Percentiles rank a stretch among this genome's conserved stretches.
Conservation (phyloP, 2,113 vertebrate genomes). For the Zosterops hypoxanthus region DNA sequence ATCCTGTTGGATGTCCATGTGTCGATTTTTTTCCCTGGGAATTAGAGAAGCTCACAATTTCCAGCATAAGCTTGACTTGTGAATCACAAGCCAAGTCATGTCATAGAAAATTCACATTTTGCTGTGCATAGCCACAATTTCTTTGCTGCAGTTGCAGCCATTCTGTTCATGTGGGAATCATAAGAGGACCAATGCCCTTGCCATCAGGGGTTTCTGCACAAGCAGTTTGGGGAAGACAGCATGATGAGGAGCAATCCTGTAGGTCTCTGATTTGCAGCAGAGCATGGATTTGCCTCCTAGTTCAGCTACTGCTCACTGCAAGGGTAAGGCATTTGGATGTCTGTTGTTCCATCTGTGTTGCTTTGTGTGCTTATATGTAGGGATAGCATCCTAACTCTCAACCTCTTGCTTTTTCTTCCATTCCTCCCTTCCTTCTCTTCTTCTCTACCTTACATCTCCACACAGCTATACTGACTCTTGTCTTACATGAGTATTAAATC, state of each 20-base stretch:
- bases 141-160: neutral
- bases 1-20: fast-evolving
- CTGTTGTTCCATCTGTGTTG: neutral
- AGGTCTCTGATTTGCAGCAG: neutral
- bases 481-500: neutral
- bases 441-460: neutral
- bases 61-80: neutral
- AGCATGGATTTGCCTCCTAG: neutral
- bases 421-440: neutral
- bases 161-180: neutral
- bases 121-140: neutral
- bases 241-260: fast-evolving
- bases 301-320: neutral
- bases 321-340: neutral
- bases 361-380: neutral
- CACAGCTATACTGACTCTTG: neutral
- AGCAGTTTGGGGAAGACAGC: neutral
- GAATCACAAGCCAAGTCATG: neutral
- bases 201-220: fast-evolving
- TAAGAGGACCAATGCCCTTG: neutral
- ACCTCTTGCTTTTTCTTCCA: neutral
- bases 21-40: neutral
- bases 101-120: neutral
- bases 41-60: fast-evolving
- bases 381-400: neutral